Evolutionary conservation across 2,113 vertebrate species (phyloP).

Genomic region (Enhydra lutris): DNA sequence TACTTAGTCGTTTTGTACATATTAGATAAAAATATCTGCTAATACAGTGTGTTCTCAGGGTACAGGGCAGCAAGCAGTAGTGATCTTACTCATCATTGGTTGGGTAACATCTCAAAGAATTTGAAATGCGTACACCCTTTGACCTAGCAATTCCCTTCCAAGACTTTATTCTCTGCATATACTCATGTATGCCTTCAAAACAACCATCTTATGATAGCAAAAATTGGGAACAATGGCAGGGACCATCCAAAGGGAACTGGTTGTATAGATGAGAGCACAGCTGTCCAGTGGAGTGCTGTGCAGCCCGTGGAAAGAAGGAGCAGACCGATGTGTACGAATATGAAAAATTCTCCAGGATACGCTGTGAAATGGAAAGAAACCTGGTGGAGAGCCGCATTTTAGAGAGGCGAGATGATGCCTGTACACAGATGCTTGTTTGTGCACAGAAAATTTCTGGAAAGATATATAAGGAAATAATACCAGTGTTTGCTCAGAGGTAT

Average conservation of each 20-base stretch:
- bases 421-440: not conserved
- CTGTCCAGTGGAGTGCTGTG: not conserved
- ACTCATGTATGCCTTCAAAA: not conserved
- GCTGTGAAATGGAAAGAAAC: not conserved
- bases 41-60: not conserved
- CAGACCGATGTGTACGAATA: not conserved
- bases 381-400: not conserved
- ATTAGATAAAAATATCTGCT: not conserved
- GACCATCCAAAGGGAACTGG: no score
- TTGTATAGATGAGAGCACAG: not conserved
- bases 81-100: not conserved
- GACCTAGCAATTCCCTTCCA: not conserved
- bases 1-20: not conserved
- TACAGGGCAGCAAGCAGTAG: not conserved
- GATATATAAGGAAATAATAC: not conserved
- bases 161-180: conserved; percentile 18
- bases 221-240: not conserved
- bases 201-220: not conserved
- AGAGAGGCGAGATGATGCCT: not conserved
- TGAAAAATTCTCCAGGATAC: not conserved
- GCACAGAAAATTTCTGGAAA: not conserved
- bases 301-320: not conserved
- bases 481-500: not conserved
- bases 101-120: not conserved
- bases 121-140: not conserved